Conservation (phyloP, 2,113 vertebrate genomes). For the Pachyramphus minor region DNA sequence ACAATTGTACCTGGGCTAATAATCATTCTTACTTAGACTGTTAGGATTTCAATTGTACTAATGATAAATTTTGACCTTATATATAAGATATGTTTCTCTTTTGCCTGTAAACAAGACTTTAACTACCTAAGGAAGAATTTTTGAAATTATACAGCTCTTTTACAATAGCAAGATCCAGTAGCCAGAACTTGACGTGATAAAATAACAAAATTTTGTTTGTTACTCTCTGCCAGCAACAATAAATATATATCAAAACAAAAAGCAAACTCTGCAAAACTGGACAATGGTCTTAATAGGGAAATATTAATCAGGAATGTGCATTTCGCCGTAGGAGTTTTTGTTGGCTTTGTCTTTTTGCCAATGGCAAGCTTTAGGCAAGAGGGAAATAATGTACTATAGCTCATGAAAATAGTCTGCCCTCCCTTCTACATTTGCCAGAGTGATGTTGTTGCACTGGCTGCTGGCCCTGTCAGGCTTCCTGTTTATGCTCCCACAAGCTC, state of each 20-base stretch:
- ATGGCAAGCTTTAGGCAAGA: background rate
- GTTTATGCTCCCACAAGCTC: background rate
- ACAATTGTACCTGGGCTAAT: background rate
- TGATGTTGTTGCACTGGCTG: background rate
- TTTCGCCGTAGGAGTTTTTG: background rate
- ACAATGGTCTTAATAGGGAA: background rate
- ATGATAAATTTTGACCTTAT: background rate
- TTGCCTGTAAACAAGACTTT: background rate
- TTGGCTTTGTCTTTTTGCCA: conserved; percentile 3
- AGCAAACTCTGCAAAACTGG: background rate
- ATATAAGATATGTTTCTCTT: background rate
- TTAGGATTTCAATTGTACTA: background rate
- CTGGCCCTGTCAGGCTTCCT: background rate
- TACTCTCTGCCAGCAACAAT: background rate
- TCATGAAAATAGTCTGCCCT: background rate
- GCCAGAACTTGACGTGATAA: background rate
- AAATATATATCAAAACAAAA: background rate
- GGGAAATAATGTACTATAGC: background rate
- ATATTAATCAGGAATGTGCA: background rate
- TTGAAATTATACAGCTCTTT: background rate
- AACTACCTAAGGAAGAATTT: background rate
- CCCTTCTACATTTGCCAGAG: background rate
- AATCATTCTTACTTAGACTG: background rate
- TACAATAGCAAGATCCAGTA: background rate
- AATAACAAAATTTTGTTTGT: background rate